Percentiles rank a stretch among this genome's conserved stretches.
Conservation (phyloP, 2,797 vertebrate species). For the Synanceia verrucosa region DNA sequence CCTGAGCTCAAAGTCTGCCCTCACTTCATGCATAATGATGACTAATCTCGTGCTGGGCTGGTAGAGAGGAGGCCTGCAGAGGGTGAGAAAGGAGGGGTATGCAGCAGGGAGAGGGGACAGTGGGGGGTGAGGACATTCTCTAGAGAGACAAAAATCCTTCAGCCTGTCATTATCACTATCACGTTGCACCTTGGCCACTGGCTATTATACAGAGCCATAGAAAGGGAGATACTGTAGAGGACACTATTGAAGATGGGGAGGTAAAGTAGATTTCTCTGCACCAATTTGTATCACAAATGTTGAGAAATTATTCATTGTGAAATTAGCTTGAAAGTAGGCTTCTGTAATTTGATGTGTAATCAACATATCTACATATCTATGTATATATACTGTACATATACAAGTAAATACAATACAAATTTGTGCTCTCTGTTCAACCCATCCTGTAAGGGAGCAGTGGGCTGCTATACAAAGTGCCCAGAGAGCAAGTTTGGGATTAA, state of each 20-base stretch:
- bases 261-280: neutral
- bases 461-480: no score
- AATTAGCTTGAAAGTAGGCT: neutral
- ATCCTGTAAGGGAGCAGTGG: no score
- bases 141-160: conserved; percentile 8
- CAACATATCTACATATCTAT: neutral
- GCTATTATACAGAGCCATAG: neutral
- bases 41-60: conserved; percentile 56
- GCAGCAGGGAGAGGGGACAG: conserved; percentile 8
- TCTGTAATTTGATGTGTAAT: neutral
- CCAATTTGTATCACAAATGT: neutral
- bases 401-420: no score
- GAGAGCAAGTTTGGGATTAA: no score
- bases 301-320: neutral
- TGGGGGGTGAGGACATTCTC: neutral
- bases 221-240: neutral
- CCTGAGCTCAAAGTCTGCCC: conserved; percentile 36
- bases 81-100: neutral
- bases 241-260: neutral
- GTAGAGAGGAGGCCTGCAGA: conserved; percentile 31
- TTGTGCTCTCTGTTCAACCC: no score
- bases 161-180: conserved; percentile 16
- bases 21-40: conserved; percentile 38
- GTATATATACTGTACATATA: no score
- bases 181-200: neutral